Base-by-base conservation (phyloP, 2,797 vertebrate species). In the Coilia nasus region DNA sequence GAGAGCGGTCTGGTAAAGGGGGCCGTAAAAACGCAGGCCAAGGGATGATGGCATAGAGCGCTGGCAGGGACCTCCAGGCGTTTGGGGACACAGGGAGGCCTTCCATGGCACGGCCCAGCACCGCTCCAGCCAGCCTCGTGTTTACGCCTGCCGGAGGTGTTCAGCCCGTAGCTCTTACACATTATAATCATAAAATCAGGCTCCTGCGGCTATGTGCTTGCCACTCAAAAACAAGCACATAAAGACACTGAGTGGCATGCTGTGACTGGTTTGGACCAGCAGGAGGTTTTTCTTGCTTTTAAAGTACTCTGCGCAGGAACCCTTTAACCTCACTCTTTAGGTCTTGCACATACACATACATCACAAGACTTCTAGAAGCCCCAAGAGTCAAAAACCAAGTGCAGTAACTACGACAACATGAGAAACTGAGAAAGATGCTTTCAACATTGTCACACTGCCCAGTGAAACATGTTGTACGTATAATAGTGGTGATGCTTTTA, bases 161-260 rank as follows among this genome's bases (percentile, higher is more conserved):
- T 41, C 35, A 35, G 67, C 0, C 67, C 28, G 14, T 35, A 75
- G 67, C 17, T 7, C 14, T 41, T 35, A 41, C 67, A 41, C 31
- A 75, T 75, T 14, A 41, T 75, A 41, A 75, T 21, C 35, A 41
- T 75, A 75, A 75, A 31, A 28, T 31, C 31, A 15, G 9, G 4
- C 17, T 31, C 41, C 31, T 75, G 67, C 28, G 67, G 31, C 35
- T 5, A 41, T 75, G 67, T 75, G 17, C 67, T 28, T 17, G 4
- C 67, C 31, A 54, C 50, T 54, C 50, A 17, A 75, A 25, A 75
- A 75, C 67, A 75, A 75, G 67, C 67, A 41, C 31, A 75, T 41
- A 75, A 75, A 75, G 67, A 21, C 31, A 41, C 17, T 7, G 50
- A 54, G 50, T 3, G 7, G 9, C 50, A 54, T 54, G 14, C 31